These are phyloP conservation scores for Polydrusus pterygomalis DNA, from an alignment of 2,888 invertebrate genomes.

Conservation along the genomic window DNA sequence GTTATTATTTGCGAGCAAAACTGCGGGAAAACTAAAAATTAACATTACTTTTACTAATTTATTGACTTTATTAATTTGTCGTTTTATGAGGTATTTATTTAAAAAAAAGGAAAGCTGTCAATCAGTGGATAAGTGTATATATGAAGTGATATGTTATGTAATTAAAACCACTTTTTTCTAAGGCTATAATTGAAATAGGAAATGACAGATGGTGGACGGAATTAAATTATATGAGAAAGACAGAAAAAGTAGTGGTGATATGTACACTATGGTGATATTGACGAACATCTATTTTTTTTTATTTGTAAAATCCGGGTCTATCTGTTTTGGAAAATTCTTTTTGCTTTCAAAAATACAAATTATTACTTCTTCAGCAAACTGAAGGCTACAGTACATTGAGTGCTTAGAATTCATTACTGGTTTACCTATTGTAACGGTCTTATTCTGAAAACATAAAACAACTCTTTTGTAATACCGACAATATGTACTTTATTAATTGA, in stretches of 20 bases:
- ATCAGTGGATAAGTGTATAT: neutral
- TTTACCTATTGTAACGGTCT: constrained; percentile 12
- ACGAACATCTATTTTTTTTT: too few relatives aligned
- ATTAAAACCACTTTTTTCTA: constrained; percentile 3
- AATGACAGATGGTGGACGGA: neutral
- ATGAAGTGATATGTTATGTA: neutral
- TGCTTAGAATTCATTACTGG: neutral
- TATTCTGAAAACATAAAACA: constrained; percentile 1
- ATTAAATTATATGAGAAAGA: neutral
- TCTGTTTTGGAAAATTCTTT: neutral
- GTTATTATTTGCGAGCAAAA: too few relatives aligned
- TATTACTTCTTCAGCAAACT: neutral
- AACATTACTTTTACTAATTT: neutral
- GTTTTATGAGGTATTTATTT: neutral
- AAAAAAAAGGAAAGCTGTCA: constrained; percentile 1
- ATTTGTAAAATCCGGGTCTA: too few relatives aligned
- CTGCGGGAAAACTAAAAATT: too few relatives aligned
- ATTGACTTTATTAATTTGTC: neutral
- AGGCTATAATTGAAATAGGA: neutral
- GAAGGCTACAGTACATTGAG: neutral
- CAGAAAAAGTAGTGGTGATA: neutral
- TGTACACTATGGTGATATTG: too few relatives aligned
- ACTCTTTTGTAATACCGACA: neutral
- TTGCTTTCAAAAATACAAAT: constrained; percentile 5
- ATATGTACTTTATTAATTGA: constrained; percentile 11